These are phyloP conservation scores for Falcaria lacertinaria DNA, from an alignment of 2,888 invertebrate species.

Conservation along the genomic window DNA sequence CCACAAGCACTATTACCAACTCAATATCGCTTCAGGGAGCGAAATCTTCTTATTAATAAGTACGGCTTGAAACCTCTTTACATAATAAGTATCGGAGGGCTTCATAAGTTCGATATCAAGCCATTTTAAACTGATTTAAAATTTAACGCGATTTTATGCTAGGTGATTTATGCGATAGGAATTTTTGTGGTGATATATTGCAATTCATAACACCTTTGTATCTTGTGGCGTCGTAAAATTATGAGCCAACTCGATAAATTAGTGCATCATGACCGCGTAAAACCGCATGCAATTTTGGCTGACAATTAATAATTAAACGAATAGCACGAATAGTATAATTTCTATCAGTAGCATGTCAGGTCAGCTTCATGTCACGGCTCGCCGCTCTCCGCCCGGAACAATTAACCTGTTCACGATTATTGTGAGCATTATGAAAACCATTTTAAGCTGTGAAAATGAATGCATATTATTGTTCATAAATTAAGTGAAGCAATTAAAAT, in stretches of 20 bases:
- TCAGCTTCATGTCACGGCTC: slow-evolving; percentile 16
- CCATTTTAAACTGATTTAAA: background rate
- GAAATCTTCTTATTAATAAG: background rate
- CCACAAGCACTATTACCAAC: background rate
- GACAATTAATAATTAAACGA: background rate
- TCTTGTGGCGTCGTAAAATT: background rate
- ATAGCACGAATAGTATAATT: slow-evolving; percentile 10
- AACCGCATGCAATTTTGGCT: background rate
- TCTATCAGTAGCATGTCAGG: slow-evolving; percentile 10
- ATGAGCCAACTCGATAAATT: background rate
- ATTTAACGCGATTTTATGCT: background rate
- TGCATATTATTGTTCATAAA: background rate
- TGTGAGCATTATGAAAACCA: slow-evolving; percentile 6
- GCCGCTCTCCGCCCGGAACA: slow-evolving; percentile 14
- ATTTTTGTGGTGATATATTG: no score
- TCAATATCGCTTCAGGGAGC: background rate
- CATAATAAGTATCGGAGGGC: background rate
- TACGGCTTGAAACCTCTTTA: background rate
- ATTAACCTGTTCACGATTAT: slow-evolving; percentile 20
- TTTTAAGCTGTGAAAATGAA: slow-evolving; percentile 4
- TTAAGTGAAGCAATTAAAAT: no score
- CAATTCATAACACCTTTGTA: no score
- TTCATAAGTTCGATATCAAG: background rate
- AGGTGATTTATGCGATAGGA: no score
- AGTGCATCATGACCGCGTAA: background rate